Base-by-base conservation (phyloP, 2,797 vertebrate species). In the Sphenodon punctatus region DNA sequence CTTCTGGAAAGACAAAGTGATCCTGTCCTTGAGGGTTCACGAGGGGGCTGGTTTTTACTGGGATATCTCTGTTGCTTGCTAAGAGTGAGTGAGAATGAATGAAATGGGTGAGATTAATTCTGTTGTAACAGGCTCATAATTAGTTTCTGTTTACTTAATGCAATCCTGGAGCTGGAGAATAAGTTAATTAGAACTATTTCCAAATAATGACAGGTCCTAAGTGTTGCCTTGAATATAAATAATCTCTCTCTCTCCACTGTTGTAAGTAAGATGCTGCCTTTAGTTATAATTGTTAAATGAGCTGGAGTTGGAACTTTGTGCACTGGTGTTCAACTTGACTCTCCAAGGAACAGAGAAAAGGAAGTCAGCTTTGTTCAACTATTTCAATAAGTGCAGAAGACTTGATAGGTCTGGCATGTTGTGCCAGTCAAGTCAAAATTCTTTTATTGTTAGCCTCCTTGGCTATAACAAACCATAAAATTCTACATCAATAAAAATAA, bases 131-230 rank as follows among this genome's bases (percentile, higher is more conserved):
- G 36, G 2, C 7, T 86, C 70, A 63, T 86, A 82, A 85, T 82
- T 88, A 49, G 4, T 39, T 90, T 78, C 78, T 75, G 4, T 80
- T 82, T 87, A 78, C 16, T 80, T 91, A 77, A 76, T 80, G 79
- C 49, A 11, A 84, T 79, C 38, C 45, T 90, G 63, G 79, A 89
- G 42, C 5, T 58, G 43, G 23, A 89, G 15, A 89, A 65, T 42
- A 86, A 88, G 34, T 80, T 82, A 80, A 85, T 85, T 84, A 77
- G 48, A 86, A 53, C 25, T 2, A 51, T 67, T 90, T 90, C 56
- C 67, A 92, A 88, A 83, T 68, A 81, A 74, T 1, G 0, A 69
- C 49, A 59, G 5, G 0, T 78, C 56, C 22, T 5, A 74, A 42
- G 27, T 8, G 30, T 53, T 58, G 41, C 16, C 13, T 61, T 66